Conservation (phyloP, 2,113 vertebrate species). For the Aviceda subcristata region DNA sequence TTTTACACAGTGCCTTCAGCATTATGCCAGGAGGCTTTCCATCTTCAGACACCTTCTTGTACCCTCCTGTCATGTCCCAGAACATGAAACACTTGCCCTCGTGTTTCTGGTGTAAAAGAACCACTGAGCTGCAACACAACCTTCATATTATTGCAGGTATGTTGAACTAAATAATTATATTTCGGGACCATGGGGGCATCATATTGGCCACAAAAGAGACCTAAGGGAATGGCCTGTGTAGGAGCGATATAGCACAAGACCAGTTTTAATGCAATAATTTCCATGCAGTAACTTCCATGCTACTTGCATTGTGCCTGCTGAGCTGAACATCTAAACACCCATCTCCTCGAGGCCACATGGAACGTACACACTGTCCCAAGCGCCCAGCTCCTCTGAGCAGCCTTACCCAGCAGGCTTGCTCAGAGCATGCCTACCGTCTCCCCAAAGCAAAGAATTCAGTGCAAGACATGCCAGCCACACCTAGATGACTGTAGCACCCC, state of each 20-base stretch:
- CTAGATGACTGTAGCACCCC: neutral
- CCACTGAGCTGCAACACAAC: neutral
- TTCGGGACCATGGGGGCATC: neutral
- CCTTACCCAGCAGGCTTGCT: neutral
- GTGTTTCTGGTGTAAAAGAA: neutral
- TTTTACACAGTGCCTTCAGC: neutral
- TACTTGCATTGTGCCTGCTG: neutral
- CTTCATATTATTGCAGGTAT: neutral
- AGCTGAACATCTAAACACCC: neutral
- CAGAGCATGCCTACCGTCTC: neutral
- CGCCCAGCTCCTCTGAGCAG: neutral
- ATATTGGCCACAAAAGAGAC: neutral
- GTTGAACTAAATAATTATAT: neutral
- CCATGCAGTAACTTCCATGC: neutral
- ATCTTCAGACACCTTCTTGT: neutral
- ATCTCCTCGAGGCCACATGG: neutral
- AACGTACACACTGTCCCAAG: rapidly evolving
- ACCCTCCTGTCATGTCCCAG: neutral
- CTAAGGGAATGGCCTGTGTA: neutral
- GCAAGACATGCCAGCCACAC: neutral
- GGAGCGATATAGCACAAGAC: neutral
- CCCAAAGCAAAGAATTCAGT: neutral
- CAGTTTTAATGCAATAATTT: neutral
- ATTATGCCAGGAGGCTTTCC: neutral
- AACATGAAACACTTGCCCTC: neutral